These are phyloP conservation scores for Hypotaenidia philippensis DNA, from an alignment of 2,797 vertebrate species.

Conservation along the genomic window DNA sequence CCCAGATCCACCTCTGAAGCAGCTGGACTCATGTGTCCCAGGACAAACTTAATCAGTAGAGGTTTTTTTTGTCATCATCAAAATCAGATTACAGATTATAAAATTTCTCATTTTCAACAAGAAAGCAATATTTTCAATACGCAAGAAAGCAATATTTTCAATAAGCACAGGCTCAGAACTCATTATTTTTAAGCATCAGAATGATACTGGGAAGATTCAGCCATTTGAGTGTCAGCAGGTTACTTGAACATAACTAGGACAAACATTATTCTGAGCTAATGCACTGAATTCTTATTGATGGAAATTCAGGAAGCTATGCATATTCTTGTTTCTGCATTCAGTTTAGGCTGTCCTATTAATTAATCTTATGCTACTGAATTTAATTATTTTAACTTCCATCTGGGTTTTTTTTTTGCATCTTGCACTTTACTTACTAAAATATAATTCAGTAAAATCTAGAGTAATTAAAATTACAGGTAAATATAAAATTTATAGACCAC, in stretches of 20 bases:
- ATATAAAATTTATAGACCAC: neutral
- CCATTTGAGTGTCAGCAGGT: neutral
- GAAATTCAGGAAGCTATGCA: neutral
- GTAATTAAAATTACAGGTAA: neutral
- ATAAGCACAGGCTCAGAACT: neutral
- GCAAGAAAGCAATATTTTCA: neutral
- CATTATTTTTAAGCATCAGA: neutral
- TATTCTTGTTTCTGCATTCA: neutral
- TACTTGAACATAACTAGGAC: neutral
- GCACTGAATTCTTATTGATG: neutral
- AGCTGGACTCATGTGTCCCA: neutral
- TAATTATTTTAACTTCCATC: neutral
- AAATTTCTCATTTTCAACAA: neutral
- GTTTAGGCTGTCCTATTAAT: neutral
- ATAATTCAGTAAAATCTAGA: neutral
- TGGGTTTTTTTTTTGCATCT: neutral
- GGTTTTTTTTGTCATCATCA: neutral
- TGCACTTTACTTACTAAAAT: neutral
- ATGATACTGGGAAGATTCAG: neutral
- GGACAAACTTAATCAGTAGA: neutral
- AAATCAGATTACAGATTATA: neutral
- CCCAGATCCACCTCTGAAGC: neutral
- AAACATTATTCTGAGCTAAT: neutral
- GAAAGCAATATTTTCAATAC: too few species aligned
- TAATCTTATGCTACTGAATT: neutral